Evolutionary conservation across 2,113 vertebrate species (phyloP).

Genomic region (Engystomops pustulosus): DNA sequence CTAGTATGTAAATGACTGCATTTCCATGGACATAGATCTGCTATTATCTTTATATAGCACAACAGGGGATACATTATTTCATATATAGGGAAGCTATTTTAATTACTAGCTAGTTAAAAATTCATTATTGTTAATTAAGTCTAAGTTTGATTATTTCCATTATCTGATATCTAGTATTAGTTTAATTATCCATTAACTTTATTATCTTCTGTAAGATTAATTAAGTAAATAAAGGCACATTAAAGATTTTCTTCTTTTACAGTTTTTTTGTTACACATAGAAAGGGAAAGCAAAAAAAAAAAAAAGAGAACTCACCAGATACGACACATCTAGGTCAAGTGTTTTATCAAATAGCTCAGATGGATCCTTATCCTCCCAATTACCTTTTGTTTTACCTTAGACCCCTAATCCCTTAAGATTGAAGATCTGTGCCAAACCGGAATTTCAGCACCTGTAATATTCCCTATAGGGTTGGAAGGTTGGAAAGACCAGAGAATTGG

Average conservation of each 20-base stretch:
- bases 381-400: slow-evolving; percentile 52
- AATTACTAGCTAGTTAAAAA: not conserved
- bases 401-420: slow-evolving; percentile 32
- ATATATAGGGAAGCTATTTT: not conserved
- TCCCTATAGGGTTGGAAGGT: not conserved
- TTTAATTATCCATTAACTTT: slow-evolving; percentile 9
- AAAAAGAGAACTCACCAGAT: not conserved
- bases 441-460: not conserved
- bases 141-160: slow-evolving; percentile 7
- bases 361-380: slow-evolving; percentile 39
- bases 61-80: not conserved
- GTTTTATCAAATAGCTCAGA: slow-evolving; percentile 29
- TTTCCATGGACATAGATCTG: not conserved
- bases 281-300: not conserved
- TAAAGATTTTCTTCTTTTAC: not conserved
- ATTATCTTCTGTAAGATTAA: not conserved
- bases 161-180: slow-evolving; percentile 11
- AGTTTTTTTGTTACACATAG: not conserved
- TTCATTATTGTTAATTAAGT: slow-evolving; percentile 12
- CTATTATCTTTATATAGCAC: not conserved
- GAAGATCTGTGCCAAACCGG: not conserved
- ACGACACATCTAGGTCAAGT: slow-evolving; percentile 20
- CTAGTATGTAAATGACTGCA: not conserved
- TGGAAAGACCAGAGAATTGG: slow-evolving; percentile 3
- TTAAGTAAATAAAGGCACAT: not conserved